These are phyloP conservation scores for Ophion slaviceki DNA, from an alignment of 2,888 invertebrate species.

Conservation along the genomic window DNA sequence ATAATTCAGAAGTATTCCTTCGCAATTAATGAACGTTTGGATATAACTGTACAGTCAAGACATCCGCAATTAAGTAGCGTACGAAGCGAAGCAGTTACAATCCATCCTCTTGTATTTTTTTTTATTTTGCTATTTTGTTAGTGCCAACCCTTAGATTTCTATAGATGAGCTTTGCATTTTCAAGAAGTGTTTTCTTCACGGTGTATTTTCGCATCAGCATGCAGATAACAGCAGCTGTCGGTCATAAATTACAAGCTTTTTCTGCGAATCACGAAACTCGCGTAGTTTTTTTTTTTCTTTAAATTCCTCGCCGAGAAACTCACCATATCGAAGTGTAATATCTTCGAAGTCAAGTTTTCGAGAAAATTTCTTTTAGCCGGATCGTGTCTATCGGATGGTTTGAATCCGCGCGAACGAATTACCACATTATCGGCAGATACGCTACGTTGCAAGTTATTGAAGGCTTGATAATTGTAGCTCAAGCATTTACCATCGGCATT, in stretches of 20 bases:
- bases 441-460: constrained; percentile 77
- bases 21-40: background rate
- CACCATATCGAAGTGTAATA: constrained; percentile 93
- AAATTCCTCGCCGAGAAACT: constrained; percentile 81
- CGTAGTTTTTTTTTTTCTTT: background rate
- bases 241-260: constrained; percentile 32
- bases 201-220: constrained; percentile 36
- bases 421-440: constrained; percentile 82
- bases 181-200: constrained; percentile 8
- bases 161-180: background rate
- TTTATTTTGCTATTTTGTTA: background rate
- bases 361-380: constrained; percentile 92
- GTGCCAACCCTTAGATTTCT: constrained; percentile 1
- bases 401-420: constrained; percentile 88
- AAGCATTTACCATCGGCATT: constrained; percentile 75
- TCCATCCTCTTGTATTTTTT: background rate
- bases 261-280: background rate
- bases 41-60: background rate
- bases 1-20: background rate
- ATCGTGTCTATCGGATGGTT: constrained; percentile 93
- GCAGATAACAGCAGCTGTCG: constrained; percentile 28
- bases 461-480: constrained; percentile 67
- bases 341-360: constrained; percentile 91
- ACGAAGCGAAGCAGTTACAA: constrained; percentile 1
- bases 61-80: constrained; percentile 11